These are phyloP conservation scores for Rhagonycha lutea DNA, from an alignment of 2,888 invertebrate species.

Conservation along the genomic window DNA sequence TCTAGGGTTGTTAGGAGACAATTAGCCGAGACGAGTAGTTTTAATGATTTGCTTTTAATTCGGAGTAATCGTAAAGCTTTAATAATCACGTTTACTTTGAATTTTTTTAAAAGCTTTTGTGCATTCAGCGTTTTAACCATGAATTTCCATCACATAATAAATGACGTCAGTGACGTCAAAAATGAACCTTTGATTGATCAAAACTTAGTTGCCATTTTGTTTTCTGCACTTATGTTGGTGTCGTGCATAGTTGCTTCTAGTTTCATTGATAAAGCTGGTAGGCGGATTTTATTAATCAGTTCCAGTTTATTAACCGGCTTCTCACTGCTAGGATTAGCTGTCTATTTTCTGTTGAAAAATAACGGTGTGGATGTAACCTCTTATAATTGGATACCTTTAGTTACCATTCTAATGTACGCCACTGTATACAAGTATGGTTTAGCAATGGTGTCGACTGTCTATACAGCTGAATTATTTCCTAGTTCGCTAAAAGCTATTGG, in stretches of 20 bases:
- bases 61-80: constrained; percentile 19
- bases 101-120: constrained; percentile 16
- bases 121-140: constrained; percentile 20
- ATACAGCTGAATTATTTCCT: constrained; percentile 53
- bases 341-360: constrained; percentile 17
- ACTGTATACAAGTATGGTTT: constrained; percentile 49
- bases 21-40: background rate
- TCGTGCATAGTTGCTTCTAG: constrained; percentile 9
- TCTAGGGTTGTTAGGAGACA: background rate
- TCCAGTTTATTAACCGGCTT: constrained; percentile 15
- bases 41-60: constrained; percentile 16
- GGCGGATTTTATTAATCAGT: constrained; percentile 10
- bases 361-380: background rate
- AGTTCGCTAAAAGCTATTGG: constrained; percentile 52
- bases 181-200: constrained; percentile 7
- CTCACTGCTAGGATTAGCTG: constrained; percentile 5
- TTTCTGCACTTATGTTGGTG: constrained; percentile 13
- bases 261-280: constrained; percentile 21
- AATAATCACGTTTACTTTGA: constrained; percentile 11
- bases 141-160: constrained; percentile 21
- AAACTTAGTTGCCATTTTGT: constrained; percentile 13
- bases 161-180: too few relatives aligned
- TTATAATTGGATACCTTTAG: background rate
- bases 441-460: constrained; percentile 51
- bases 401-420: constrained; percentile 35